Conservation (phyloP, 1,140 invertebrate species). For the Drosophila novamexicana region DNA sequence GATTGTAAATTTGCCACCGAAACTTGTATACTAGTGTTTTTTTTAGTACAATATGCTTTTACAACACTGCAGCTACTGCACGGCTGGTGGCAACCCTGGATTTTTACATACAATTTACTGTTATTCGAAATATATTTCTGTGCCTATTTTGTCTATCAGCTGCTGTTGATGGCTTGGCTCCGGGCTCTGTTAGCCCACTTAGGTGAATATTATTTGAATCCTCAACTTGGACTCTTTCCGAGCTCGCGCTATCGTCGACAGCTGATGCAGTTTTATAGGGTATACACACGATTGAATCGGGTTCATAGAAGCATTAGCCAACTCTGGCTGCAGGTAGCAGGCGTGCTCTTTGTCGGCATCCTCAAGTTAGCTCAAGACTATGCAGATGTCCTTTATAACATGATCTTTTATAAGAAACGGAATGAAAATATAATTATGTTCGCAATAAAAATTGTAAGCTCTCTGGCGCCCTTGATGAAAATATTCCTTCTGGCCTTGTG, state of each 20-base stretch:
- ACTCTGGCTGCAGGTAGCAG: background rate
- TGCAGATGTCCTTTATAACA: background rate
- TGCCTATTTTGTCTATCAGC: slow-evolving; percentile 3
- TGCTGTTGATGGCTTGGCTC: slow-evolving; percentile 2
- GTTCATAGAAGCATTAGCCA: background rate
- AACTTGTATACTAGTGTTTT: background rate
- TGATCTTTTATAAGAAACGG: background rate
- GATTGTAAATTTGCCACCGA: background rate
- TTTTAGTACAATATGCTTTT: background rate
- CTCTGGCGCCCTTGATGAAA: background rate
- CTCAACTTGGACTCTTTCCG: background rate
- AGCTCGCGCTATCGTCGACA: background rate
- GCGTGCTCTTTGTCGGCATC: background rate
- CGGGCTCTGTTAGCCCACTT: background rate
- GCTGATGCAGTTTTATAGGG: background rate
- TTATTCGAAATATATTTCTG: slow-evolving; percentile 2
- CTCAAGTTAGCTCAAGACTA: background rate
- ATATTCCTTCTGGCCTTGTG: background rate
- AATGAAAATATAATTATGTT: background rate
- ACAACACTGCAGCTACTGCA: background rate
- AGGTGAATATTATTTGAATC: background rate
- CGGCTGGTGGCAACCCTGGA: background rate
- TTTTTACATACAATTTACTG: background rate
- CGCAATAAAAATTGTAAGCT: background rate
- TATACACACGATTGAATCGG: background rate